These are phyloP conservation scores for Furnarius figulus DNA, from an alignment of 2,113 vertebrate species.

Conservation along the genomic window DNA sequence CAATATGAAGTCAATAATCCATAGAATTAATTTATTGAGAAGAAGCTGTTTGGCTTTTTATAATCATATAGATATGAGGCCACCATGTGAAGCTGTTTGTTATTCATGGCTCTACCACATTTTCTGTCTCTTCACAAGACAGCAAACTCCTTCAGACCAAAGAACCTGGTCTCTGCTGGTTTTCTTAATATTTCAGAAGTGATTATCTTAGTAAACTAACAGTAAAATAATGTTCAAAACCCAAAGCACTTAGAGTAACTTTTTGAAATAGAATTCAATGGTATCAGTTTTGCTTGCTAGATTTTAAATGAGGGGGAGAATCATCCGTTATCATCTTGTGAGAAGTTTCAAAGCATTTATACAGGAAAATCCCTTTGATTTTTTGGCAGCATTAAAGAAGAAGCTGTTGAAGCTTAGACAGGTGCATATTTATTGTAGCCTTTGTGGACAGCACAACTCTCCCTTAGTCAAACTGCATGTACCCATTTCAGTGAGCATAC, in stretches of 20 bases:
- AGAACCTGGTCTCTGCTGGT: background rate
- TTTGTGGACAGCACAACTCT: background rate
- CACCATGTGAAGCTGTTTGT: background rate
- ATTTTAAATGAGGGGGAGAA: background rate
- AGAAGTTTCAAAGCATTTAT: background rate
- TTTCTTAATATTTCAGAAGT: background rate
- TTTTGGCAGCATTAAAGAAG: background rate
- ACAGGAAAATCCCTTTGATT: background rate
- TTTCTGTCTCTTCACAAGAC: background rate
- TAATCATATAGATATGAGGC: background rate
- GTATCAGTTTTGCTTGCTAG: background rate
- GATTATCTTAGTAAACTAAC: background rate
- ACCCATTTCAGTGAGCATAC: too few relatives aligned
- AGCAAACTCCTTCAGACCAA: background rate
- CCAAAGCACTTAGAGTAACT: background rate
- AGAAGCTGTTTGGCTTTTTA: background rate
- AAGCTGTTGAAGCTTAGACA: background rate
- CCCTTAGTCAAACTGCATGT: background rate
- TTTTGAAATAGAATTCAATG: background rate
- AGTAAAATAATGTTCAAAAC: background rate
- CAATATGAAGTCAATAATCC: background rate
- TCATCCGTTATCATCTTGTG: fast-evolving
- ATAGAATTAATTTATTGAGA: constrained; percentile 18
- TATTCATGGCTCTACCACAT: background rate
- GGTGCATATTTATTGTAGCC: background rate